phyloP scores from a whole-genome alignment of 2,113 vertebrate species.

The Phoenicopterus ruber region DNA sequence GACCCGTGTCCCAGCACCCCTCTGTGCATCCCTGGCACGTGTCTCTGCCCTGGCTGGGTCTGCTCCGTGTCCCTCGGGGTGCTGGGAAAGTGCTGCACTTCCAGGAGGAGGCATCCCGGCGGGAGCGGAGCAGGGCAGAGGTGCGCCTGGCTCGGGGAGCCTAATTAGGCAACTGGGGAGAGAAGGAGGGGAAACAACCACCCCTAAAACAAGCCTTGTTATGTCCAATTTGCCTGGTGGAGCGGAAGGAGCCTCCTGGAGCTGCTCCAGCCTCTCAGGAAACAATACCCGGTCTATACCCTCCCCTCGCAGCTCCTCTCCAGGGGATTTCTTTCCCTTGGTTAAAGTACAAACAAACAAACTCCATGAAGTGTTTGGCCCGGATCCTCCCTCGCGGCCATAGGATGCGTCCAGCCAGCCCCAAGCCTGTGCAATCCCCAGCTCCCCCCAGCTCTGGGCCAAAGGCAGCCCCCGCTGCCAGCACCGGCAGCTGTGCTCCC shows the following conservation, averaged over 20 bases:
- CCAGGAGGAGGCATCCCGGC: background rate
- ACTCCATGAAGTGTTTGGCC: background rate
- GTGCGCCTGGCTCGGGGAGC: background rate
- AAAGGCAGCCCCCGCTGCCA: background rate
- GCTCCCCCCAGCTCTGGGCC: background rate
- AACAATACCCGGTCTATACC: constrained; percentile 24
- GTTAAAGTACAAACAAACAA: constrained; percentile 57
- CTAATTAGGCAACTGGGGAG: constrained; percentile 1
- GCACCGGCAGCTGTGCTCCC: fast-evolving
- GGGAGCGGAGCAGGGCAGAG: background rate
- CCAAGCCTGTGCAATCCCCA: background rate
- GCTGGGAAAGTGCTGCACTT: background rate
- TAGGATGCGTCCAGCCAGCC: background rate
- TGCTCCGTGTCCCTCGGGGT: fast-evolving
- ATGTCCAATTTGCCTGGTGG: background rate
- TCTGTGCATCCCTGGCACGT: background rate
- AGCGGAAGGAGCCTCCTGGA: constrained; percentile 48
- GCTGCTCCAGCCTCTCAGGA: constrained; percentile 36
- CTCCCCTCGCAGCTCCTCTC: constrained; percentile 19
- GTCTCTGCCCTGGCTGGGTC: background rate
- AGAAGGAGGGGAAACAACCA: constrained; percentile 12
- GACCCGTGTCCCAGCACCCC: background rate
- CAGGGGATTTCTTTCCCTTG: constrained; percentile 34
- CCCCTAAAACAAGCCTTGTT: constrained; percentile 30
- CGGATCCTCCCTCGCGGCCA: background rate